Percentiles rank a stretch among this genome's conserved stretches.
Conservation (phyloP, 2,888 invertebrate genomes). For the Tenthredo mesomela region DNA sequence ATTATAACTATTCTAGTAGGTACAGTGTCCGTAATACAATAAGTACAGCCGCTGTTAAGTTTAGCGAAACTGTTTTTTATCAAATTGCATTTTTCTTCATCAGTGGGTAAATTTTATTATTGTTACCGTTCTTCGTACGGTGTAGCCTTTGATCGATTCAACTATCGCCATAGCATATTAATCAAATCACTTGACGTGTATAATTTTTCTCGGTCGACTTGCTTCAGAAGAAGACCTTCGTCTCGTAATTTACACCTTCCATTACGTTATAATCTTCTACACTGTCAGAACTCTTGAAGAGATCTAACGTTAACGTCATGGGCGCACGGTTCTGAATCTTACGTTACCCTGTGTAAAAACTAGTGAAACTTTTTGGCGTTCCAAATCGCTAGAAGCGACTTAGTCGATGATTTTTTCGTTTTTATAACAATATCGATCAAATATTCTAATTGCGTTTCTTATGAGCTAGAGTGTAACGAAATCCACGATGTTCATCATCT, state of each 20-base stretch:
- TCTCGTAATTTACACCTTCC: background rate
- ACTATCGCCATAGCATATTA: constrained; percentile 6
- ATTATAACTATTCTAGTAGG: background rate
- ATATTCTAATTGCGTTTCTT: background rate
- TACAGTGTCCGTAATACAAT: background rate
- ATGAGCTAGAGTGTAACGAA: background rate
- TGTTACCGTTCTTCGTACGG: background rate
- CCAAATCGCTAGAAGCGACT: background rate
- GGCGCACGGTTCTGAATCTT: background rate
- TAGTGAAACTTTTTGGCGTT: background rate
- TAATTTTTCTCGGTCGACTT: background rate
- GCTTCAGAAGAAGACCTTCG: background rate
- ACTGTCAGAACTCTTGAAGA: background rate
- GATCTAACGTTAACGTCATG: background rate
- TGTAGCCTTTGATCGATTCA: constrained; percentile 14
- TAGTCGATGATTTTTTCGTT: background rate
- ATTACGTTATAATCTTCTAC: background rate
- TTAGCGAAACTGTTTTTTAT: background rate
- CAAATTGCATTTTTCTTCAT: background rate
- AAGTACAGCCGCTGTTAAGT: background rate
- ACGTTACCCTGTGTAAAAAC: background rate
- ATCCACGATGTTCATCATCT: background rate
- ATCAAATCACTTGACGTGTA: constrained; percentile 15
- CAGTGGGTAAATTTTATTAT: background rate
- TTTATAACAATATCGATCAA: background rate